Evolutionary conservation across 2,113 vertebrate genomes (phyloP).

Genomic region (Paraplagusia blochii): DNA sequence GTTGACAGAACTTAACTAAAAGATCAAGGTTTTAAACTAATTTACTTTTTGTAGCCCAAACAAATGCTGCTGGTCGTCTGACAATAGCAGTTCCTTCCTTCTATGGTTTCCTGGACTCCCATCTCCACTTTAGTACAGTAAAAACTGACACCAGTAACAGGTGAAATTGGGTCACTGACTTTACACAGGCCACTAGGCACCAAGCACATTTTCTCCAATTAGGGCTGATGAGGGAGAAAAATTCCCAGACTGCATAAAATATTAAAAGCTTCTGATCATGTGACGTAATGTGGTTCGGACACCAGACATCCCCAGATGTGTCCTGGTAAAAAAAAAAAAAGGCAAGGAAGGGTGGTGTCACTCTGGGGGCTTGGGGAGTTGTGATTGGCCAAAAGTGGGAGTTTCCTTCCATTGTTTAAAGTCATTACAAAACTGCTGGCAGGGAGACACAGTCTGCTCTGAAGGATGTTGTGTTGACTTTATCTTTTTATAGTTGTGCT

Average conservation of each 20-base stretch:
- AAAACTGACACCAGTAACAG: conserved; percentile 48
- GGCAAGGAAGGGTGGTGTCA: not conserved
- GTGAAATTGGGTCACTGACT: conserved; percentile 65
- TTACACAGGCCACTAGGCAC: conserved; percentile 69
- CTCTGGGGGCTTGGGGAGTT: conserved; percentile 15
- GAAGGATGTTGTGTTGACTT: not conserved
- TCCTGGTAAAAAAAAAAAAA: not conserved
- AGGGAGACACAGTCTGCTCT: conserved; percentile 3
- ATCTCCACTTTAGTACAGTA: conserved; percentile 55
- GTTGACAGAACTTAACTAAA: conserved; percentile 7
- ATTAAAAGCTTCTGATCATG: conserved; percentile 68
- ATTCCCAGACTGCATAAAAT: conserved; percentile 72
- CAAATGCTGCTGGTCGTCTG: not conserved
- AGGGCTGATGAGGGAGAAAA: conserved; percentile 66
- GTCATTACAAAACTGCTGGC: conserved; percentile 18
- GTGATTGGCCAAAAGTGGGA: conserved; percentile 45
- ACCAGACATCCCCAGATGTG: conserved; percentile 48
- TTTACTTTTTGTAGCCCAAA: conserved; percentile 7
- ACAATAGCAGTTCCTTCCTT: not conserved
- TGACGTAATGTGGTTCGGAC: conserved; percentile 37
- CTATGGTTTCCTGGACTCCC: conserved; percentile 19
- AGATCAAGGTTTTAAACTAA: conserved; percentile 7
- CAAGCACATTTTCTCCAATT: conserved; percentile 72
- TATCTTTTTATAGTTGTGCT: not conserved
- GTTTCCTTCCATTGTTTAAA: conserved; percentile 49